Conservation (phyloP, 2,888 invertebrate genomes). For the Yponomeuta evonymella region DNA sequence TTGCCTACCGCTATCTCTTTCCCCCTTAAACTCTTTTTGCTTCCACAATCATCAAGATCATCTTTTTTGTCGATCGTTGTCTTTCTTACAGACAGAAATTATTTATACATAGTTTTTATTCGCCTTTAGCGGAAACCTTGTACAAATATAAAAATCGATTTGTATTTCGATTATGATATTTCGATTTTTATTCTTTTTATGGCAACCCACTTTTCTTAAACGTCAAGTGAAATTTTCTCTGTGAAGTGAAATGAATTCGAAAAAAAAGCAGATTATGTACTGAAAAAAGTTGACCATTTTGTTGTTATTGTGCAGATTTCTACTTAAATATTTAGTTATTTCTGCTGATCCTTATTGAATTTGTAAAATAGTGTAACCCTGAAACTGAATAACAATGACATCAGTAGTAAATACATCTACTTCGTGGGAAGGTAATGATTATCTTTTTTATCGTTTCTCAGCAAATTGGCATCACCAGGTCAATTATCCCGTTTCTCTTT, state of each 20-base stretch:
- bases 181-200: no score
- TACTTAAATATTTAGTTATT: background rate
- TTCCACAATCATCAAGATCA: background rate
- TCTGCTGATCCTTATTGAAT: background rate
- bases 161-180: no score
- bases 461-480: background rate
- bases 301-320: background rate
- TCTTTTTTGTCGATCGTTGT: no score
- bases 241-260: no score
- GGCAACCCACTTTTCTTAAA: no score
- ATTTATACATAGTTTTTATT: no score
- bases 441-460: background rate
- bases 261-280: background rate
- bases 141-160: no score
- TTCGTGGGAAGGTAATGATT: conserved; percentile 52
- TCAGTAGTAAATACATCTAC: conserved; percentile 33
- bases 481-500: background rate
- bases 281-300: background rate
- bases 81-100: no score
- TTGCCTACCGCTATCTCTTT: background rate
- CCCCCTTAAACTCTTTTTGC: background rate
- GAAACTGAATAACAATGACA: conserved; percentile 33
- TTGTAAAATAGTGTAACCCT: background rate
- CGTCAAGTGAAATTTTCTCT: no score
- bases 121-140: no score